Evolutionary conservation across 2,888 invertebrate genomes (phyloP), one percentile per base, ranked within the genome.

Genomic region (Kryphioiulus occultus): DNA sequence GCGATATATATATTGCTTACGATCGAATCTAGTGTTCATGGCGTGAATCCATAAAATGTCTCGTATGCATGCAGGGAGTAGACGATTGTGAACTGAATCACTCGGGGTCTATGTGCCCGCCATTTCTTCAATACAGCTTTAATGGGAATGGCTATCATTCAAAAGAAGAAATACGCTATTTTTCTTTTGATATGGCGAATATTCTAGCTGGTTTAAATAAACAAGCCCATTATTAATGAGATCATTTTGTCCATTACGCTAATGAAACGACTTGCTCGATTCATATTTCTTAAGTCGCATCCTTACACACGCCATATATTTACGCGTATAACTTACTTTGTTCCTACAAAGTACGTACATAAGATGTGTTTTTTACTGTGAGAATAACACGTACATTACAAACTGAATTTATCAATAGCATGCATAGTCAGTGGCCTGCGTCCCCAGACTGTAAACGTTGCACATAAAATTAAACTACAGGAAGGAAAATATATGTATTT

Each of bases 201-300:
- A 35, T 83, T n/a, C 35, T 35, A 10, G 84, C 35, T 35, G 42
- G 84, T 86, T 86, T 86, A 86, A 86, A 86, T 86, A 86, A 86
- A 86, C 86, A 39, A 86, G 30, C 53, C 53, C 47, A 53, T 86
- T 86, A 86, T 86, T 86, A 47, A 86, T 86, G 86, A 39, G 42
- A 86, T 86, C 86, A 86, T 86, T 86, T 47, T 44, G 47, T 86
- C 86, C 86, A 86, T 86, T 86, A 86, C 30, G 86, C 39, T 86
- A 86, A 86, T 86, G 86, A 86, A 86, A 86, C 86, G 44, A 10
- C 68, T 68, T 12, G 68, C 68, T 68, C 68, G 68, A 68, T 68
- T 68, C 68, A 68, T 68, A 68, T 68, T 68, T 68, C 68, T 68
- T 68, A 68, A 26, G 68, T 68, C 68, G 22, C 68, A 26, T 68